phyloP scores from a whole-genome alignment of 2,888 invertebrate genomes.

The Therioaphis trifolii region DNA sequence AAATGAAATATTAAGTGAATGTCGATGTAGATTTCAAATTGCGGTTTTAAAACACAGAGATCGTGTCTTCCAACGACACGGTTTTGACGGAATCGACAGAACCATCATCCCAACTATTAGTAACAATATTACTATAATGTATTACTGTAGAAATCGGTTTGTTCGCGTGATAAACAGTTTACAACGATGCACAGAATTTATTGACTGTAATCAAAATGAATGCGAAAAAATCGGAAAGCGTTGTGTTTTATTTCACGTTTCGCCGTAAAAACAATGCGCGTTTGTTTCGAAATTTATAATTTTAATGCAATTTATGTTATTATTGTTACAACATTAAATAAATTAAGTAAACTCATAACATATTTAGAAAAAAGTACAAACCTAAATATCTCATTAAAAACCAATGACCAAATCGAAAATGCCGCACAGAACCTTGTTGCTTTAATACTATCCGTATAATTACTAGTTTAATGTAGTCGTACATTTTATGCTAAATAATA shows the following conservation, averaged over 20 bases:
- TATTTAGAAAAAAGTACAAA: too few species aligned
- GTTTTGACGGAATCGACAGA: neutral
- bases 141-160: too few species aligned
- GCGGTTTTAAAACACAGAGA: neutral
- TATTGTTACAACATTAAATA: too few species aligned
- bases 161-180: neutral
- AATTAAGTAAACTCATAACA: too few species aligned
- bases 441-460: too few species aligned
- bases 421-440: too few species aligned
- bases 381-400: too few species aligned
- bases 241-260: neutral
- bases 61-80: conserved; percentile 23
- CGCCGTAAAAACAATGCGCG: neutral
- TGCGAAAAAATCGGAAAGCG: neutral
- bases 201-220: neutral
- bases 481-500: too few species aligned
- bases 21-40: conserved; percentile 7
- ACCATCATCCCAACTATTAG: neutral
- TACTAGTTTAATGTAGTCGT: too few species aligned
- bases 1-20: neutral
- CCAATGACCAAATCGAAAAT: too few species aligned
- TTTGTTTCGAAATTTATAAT: too few species aligned
- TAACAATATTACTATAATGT: neutral
- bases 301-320: too few species aligned
- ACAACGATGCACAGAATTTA: neutral